Percentiles rank a stretch among this genome's conserved stretches.
phyloP scores from a whole-genome alignment of 2,113 vertebrate species.

The Acanthisitta chloris region DNA sequence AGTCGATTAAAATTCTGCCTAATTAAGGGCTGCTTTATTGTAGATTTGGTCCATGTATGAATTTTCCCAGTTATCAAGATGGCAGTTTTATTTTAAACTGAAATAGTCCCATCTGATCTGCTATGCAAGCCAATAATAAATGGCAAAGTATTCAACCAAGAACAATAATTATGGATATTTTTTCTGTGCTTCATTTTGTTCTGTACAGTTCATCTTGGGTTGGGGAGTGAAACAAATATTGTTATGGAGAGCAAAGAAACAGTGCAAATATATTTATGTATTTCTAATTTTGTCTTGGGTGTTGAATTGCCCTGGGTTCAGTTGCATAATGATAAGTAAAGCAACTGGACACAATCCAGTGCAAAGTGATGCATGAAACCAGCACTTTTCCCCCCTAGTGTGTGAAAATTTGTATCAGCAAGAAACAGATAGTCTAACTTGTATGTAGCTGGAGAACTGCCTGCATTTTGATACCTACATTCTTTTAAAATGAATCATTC shows the following conservation, averaged over 20 bases:
- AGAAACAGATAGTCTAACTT: conserved; percentile 51
- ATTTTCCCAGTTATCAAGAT: not conserved
- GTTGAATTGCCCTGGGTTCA: conserved; percentile 46
- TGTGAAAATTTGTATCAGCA: conserved; percentile 62
- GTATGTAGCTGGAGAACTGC: conserved; percentile 27
- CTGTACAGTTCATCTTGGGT: not conserved
- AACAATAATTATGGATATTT: not conserved
- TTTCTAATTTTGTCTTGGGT: conserved; percentile 63
- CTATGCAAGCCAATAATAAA: not conserved
- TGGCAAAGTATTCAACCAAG: not conserved
- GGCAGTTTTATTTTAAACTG: not conserved
- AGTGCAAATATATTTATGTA: conserved; percentile 17
- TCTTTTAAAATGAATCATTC: conserved; percentile 57
- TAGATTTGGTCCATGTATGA: not conserved
- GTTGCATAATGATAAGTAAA: conserved; percentile 59
- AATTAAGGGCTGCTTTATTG: not conserved
- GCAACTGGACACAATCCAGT: conserved; percentile 50
- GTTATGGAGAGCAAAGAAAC: conserved; percentile 48
- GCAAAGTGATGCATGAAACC: conserved; percentile 54
- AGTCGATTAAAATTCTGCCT: not conserved
- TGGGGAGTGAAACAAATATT: conserved; percentile 32
- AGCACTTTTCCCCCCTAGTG: conserved; percentile 25
- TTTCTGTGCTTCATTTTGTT: not conserved
- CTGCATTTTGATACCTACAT: conserved; percentile 47
- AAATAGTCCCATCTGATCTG: not conserved